Conservation (phyloP, 1,140 invertebrate species). For the Oncopeltus fasciatus region DNA sequence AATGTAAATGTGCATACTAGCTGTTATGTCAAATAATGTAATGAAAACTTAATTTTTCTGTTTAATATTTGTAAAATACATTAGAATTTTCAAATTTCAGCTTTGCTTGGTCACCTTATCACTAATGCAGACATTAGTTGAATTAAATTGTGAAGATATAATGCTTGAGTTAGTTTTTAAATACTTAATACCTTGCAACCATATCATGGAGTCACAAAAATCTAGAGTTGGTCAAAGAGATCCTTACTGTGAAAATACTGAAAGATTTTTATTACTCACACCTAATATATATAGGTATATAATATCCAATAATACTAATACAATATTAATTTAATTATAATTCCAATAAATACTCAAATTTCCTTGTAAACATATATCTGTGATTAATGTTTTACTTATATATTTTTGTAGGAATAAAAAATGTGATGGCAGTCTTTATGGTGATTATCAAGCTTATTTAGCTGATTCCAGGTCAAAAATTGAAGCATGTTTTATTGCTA, state of each 20-base stretch:
- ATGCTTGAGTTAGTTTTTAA: constrained; percentile 83
- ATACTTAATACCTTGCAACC: constrained; percentile 75
- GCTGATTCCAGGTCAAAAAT: constrained; percentile 67
- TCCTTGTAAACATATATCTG: too few species aligned
- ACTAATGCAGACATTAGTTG: constrained; percentile 77
- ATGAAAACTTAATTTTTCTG: background rate
- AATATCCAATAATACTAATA: background rate
- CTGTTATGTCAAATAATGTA: background rate
- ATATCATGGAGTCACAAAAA: constrained; percentile 73
- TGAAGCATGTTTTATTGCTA: constrained; percentile 51
- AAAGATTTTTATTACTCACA: constrained; percentile 67
- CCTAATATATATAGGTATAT: constrained; percentile 34
- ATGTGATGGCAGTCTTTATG: constrained; percentile 42
- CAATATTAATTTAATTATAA: background rate
- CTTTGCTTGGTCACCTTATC: constrained; percentile 79
- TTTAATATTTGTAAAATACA: constrained; percentile 27
- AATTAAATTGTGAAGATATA: constrained; percentile 92
- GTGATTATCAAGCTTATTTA: constrained; percentile 69
- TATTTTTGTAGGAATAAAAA: constrained; percentile 11
- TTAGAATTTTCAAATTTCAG: too few species aligned
- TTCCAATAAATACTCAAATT: background rate
- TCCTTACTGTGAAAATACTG: constrained; percentile 62
- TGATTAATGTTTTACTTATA: too few species aligned
- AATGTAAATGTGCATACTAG: background rate
- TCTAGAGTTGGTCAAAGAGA: constrained; percentile 62